Evolutionary conservation across 2,888 invertebrate species (phyloP).

Genomic region (Heliconius ethilla): DNA sequence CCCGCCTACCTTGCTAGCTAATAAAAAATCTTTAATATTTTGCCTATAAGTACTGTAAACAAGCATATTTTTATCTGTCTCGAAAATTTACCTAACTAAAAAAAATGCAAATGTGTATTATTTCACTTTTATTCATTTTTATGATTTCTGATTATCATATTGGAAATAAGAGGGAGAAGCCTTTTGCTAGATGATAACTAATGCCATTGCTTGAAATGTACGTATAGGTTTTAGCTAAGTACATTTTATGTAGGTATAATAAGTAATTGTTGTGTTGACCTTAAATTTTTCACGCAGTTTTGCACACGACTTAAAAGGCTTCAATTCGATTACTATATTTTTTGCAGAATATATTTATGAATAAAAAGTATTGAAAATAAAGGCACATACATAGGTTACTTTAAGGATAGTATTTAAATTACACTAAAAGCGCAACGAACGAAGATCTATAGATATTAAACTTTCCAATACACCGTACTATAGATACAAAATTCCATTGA

Average conservation of each 20-base stretch:
- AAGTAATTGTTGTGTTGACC: neutral
- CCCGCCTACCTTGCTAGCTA: too few relatives aligned
- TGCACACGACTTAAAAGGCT: neutral
- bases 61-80: too few relatives aligned
- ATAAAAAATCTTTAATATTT: neutral
- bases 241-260: too few relatives aligned
- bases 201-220: too few relatives aligned
- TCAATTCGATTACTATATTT: too few relatives aligned
- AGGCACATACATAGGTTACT: too few relatives aligned
- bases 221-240: too few relatives aligned
- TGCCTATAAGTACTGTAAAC: neutral
- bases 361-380: too few relatives aligned
- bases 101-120: too few relatives aligned
- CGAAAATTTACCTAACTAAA: too few relatives aligned
- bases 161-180: neutral
- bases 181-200: neutral
- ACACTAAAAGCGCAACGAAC: neutral
- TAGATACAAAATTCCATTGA: slow-evolving; percentile 10
- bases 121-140: neutral
- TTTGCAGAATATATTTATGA: too few relatives aligned
- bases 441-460: neutral
- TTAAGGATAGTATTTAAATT: too few relatives aligned
- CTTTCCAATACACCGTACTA: neutral
- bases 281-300: neutral
- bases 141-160: neutral